These are phyloP conservation scores for Stomatorhinus walkeri DNA, from an alignment of 2,797 vertebrate species.

Conservation along the genomic window DNA sequence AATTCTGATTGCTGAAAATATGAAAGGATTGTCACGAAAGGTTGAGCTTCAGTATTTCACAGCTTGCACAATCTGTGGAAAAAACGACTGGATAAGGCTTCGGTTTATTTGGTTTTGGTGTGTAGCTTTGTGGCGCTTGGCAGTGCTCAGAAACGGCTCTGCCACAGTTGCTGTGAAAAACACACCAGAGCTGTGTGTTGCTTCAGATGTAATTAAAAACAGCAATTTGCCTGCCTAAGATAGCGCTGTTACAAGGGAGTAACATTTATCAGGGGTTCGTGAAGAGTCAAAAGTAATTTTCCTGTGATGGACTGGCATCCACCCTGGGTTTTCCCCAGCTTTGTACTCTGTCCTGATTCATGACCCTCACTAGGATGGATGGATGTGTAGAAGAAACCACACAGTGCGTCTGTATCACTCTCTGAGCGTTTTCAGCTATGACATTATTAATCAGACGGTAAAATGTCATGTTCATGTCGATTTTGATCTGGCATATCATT, in stretches of 20 bases:
- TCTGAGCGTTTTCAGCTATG: not conserved
- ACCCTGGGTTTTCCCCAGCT: not conserved
- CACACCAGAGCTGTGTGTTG: not conserved
- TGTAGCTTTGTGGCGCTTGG: not conserved
- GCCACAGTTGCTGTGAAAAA: not conserved
- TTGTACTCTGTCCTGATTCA: not conserved
- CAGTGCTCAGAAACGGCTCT: not conserved
- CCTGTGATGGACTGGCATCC: not conserved
- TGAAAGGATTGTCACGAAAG: not conserved
- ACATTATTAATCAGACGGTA: not conserved
- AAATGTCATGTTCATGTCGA: not conserved
- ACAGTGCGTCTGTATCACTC: not conserved
- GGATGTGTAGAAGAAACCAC: not conserved
- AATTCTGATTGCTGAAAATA: conserved; percentile 43
- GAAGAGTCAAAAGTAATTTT: not conserved
- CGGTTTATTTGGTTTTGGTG: not conserved
- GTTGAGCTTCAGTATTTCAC: not conserved
- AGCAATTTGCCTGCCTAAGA: not conserved
- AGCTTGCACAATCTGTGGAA: not conserved
- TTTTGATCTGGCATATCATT: conserved; percentile 38
- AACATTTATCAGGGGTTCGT: not conserved
- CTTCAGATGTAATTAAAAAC: not conserved
- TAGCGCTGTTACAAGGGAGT: not conserved
- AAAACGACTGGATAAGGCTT: not conserved
- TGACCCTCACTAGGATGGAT: not conserved